Percentiles rank a stretch among this genome's conserved stretches.
phyloP scores from a whole-genome alignment of 1,140 invertebrate genomes.

The Panonychus citri region DNA sequence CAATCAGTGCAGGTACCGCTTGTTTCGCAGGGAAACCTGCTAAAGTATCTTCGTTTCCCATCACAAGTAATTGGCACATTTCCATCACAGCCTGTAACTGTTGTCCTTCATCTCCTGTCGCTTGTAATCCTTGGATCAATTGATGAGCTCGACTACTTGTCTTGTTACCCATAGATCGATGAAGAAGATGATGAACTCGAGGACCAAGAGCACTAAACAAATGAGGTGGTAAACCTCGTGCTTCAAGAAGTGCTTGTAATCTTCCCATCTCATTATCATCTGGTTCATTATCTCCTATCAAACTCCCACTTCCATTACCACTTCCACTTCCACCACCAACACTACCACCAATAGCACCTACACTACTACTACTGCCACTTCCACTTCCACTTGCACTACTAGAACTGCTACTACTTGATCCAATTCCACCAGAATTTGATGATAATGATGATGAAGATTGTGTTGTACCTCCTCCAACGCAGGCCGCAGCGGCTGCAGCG shows the following conservation, averaged over 20 bases:
- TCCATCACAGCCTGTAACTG: slow-evolving; percentile 91
- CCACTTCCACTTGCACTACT: not conserved
- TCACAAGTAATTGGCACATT: slow-evolving; percentile 94
- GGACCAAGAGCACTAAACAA: slow-evolving; percentile 81
- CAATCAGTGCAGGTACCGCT: slow-evolving; percentile 80
- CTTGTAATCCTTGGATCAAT: slow-evolving; percentile 70
- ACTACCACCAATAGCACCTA: not conserved
- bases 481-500: not conserved
- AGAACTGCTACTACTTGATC: not conserved
- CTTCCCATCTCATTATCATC: slow-evolving; percentile 27
- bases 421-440: not conserved
- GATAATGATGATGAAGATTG: not conserved
- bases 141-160: slow-evolving; percentile 68
- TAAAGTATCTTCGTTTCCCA: slow-evolving; percentile 97
- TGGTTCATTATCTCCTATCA: not conserved
- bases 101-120: slow-evolving; percentile 79
- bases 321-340: not conserved
- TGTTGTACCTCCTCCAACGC: not conserved
- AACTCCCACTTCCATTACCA: not conserved
- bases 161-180: slow-evolving; percentile 57
- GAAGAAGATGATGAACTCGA: slow-evolving; percentile 86
- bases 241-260: slow-evolving; percentile 47
- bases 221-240: slow-evolving; percentile 76
- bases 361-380: not conserved
- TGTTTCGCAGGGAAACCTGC: slow-evolving; percentile 93